Conservation (phyloP, 2,797 vertebrate genomes). For the Onychomys arenicola region DNA sequence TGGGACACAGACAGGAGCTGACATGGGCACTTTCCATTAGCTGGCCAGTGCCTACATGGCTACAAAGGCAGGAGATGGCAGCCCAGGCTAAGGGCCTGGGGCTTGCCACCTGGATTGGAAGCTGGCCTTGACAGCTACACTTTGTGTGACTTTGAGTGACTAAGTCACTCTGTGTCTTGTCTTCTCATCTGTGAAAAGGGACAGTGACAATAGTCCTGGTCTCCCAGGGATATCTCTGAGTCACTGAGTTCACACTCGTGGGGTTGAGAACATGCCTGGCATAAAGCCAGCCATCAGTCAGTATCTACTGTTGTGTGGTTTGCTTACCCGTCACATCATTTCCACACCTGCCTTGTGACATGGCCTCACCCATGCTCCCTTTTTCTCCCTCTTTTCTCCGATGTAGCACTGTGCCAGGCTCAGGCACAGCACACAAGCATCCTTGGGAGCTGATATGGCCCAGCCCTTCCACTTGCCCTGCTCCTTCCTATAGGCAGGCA, state of each 20-base stretch:
- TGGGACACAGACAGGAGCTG: neutral
- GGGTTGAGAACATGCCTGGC: neutral
- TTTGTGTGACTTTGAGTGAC: neutral
- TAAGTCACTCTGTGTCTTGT: neutral
- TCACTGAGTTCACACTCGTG: fast-evolving
- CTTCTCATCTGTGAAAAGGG: neutral
- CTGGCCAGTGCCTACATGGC: neutral
- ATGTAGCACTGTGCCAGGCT: neutral
- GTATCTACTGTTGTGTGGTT: too few relatives aligned
- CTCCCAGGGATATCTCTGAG: fast-evolving
- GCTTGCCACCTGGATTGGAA: neutral
- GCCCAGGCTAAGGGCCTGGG: neutral
- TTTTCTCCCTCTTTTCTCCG: neutral
- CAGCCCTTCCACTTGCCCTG: neutral
- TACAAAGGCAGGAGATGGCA: neutral
- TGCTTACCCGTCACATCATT: neutral
- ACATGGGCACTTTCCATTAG: neutral
- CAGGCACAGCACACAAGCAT: neutral
- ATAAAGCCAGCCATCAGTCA: fast-evolving
- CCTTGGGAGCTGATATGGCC: too few relatives aligned
- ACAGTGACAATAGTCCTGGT: neutral
- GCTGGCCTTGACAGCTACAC: neutral
- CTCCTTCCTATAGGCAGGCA: neutral
- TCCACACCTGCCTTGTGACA: too few relatives aligned
- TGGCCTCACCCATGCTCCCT: neutral